Evolutionary conservation across 2,113 vertebrate species (phyloP), one percentile per base, ranked within the genome.

Genomic region (Paratilapia polleni): DNA sequence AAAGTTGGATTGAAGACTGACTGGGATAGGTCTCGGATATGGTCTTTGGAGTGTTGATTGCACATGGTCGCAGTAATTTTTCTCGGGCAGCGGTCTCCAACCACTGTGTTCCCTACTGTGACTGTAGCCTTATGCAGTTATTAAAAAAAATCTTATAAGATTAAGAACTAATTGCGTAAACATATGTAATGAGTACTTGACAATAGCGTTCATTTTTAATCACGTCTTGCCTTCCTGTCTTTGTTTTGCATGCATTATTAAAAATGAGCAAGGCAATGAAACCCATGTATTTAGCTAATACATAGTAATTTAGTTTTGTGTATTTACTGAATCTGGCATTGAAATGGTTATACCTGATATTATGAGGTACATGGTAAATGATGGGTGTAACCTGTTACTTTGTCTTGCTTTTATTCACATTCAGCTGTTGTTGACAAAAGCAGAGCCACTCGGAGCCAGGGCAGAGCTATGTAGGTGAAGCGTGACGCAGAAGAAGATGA

Each of bases 391-490:
- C 2, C 14, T 54, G 13, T 73, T 73, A n/a, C 43, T 52, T 73
- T 73, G 47, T 31, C 26, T 52, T 31, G 19, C 26, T 73, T 73
- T 73, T 31, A 31, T 73, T 73, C 26, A n/a, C 47, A 2, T 54
- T 73, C 38, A 14, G 1, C 8, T 24, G 62, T 56, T 61, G 49
- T 62, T 74, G 54, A 84, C 57, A 24, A 28, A 75, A 75, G 26
- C 57, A 59, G 62, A 63, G 58, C 43, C 4, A 6, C 41, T 1
- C 64, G 47, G 36, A 61, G 63, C 1, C 15, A 81, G 56, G 15
- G 59, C 54, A 34, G 66, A 81, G 41, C 78, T 70, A 15, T 60
- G 63, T 41, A 26, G 68, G 75, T 80, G 80, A 88, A 58, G 43
- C 54, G 14, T 81, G 82, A 82, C 66, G 64, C 20, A 49, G 74